Percentiles rank a stretch among this genome's conserved stretches.
Evolutionary conservation across 2,797 vertebrate genomes (phyloP).

Genomic region (Falco peregrinus): DNA sequence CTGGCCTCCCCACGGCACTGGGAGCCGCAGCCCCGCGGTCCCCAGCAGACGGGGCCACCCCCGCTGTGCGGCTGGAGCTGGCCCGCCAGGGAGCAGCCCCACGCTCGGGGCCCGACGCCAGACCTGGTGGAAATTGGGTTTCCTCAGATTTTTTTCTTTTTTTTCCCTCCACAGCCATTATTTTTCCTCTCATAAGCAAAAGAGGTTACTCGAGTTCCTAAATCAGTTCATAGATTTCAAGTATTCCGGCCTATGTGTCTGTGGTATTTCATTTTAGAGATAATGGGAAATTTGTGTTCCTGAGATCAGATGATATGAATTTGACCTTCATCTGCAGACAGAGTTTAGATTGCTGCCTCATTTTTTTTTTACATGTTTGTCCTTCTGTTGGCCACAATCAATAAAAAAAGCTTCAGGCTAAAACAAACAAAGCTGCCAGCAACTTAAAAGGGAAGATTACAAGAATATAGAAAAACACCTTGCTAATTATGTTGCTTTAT

Average conservation of each 20-base stretch:
- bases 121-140: neutral
- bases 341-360: neutral
- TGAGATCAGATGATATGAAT: neutral
- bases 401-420: neutral
- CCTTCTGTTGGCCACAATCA: neutral
- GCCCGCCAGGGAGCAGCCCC: fast-evolving
- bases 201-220: neutral
- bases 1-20: too few species aligned
- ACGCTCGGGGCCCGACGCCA: neutral
- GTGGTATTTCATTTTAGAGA: neutral
- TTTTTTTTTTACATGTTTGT: neutral
- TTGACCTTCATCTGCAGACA: constrained; percentile 12
- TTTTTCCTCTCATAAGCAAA: neutral
- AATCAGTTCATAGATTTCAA: neutral
- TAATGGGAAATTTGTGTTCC: neutral
- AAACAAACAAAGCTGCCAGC: neutral
- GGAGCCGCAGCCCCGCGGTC: too few species aligned
- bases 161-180: neutral
- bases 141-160: neutral
- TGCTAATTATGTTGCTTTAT: neutral
- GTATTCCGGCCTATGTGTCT: neutral
- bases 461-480: neutral
- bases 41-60: fast-evolving
- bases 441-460: neutral
- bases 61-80: neutral